Conservation (phyloP, 2,797 vertebrate genomes). For the Neopelma chrysocephalum region DNA sequence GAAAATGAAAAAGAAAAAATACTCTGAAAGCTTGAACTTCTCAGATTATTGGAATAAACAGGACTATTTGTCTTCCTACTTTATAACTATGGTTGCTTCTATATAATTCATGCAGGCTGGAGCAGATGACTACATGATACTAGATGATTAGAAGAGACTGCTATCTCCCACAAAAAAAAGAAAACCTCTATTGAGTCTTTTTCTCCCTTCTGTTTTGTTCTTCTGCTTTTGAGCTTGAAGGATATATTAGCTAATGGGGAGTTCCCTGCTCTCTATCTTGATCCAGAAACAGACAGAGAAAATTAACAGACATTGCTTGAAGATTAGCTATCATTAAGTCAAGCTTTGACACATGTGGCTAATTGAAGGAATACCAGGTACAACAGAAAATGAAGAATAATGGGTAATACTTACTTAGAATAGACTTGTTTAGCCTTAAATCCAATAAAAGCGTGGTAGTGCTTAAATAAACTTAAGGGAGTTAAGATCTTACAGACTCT, state of each 20-base stretch:
- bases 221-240: not conserved
- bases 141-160: not conserved
- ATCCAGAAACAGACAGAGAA: conserved; percentile 37
- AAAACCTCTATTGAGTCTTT: not conserved
- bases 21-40: not conserved
- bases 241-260: conserved; percentile 12
- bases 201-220: not conserved
- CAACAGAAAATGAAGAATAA: conserved; percentile 36
- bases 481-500: not conserved
- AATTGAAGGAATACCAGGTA: conserved; percentile 35
- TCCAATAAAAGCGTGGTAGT: not conserved
- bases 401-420: not conserved
- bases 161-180: not conserved
- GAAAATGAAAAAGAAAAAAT: not conserved
- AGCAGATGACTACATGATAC: not conserved
- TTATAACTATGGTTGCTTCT: not conserved
- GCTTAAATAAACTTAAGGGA: not conserved
- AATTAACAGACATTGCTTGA: conserved; percentile 23
- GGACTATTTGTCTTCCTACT: not conserved
- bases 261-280: conserved; percentile 6
- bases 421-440: conserved; percentile 33
- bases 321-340: conserved; percentile 38
- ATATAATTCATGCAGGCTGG: not conserved
- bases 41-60: not conserved
- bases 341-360: conserved; percentile 25